phyloP scores from a whole-genome alignment of 2,113 vertebrate genomes.

The Apeltes quadracus region DNA sequence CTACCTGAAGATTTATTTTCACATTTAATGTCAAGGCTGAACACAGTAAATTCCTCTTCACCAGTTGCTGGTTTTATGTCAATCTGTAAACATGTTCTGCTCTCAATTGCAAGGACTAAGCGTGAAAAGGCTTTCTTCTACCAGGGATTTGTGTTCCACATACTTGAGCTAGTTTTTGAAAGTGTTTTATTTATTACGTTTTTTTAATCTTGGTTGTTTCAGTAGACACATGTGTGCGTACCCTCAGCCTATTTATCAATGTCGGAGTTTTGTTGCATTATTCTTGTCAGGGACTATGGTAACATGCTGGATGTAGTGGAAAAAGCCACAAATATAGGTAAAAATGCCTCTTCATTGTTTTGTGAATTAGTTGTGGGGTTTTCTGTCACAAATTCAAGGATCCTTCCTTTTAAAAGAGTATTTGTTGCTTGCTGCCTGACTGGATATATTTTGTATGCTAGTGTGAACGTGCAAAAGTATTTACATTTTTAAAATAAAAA shows the following conservation, averaged over 20 bases:
- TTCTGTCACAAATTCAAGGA: slow-evolving; percentile 35
- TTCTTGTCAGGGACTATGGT: slow-evolving; percentile 72
- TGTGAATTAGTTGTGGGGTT: slow-evolving; percentile 52
- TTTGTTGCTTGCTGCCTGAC: slow-evolving; percentile 48
- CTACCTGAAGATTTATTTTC: slow-evolving; percentile 7
- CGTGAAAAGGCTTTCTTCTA: background rate
- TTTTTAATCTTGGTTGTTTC: slow-evolving; percentile 6
- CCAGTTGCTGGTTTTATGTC: background rate
- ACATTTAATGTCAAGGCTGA: background rate
- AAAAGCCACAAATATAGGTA: slow-evolving; percentile 57
- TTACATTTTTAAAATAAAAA: slow-evolving; percentile 62
- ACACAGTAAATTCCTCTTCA: slow-evolving; percentile 2
- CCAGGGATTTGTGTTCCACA: slow-evolving; percentile 13
- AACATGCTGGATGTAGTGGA: slow-evolving; percentile 52
- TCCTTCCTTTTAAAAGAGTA: slow-evolving; percentile 73
- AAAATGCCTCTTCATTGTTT: slow-evolving; percentile 51
- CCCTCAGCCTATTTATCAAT: slow-evolving; percentile 30
- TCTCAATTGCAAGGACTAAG: slow-evolving; percentile 13
- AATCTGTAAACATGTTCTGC: background rate
- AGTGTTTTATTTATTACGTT: slow-evolving; percentile 63
- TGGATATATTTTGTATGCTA: slow-evolving; percentile 56
- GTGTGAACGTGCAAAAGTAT: slow-evolving; percentile 64
- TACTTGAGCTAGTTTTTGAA: slow-evolving; percentile 40
- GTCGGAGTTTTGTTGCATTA: slow-evolving; percentile 60
- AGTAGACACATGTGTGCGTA: slow-evolving; percentile 15